phyloP scores from a whole-genome alignment of 2,113 vertebrate species.

The Ariopsis seemanni region DNA sequence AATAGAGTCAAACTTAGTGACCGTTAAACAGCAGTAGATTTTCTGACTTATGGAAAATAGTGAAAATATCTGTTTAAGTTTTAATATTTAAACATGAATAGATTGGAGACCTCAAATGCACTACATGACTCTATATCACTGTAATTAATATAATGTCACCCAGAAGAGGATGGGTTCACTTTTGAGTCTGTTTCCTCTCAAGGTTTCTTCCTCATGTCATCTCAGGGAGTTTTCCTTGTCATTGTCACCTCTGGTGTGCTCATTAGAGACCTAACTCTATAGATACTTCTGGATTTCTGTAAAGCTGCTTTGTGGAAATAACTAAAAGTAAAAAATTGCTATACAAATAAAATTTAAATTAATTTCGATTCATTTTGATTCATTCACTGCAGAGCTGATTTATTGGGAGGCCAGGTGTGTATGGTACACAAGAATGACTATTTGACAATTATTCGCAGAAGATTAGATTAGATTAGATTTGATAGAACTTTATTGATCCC shows the following conservation, averaged over 20 bases:
- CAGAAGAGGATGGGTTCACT: not conserved
- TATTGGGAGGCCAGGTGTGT: not conserved
- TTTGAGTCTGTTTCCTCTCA: not conserved
- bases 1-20: not conserved
- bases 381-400: not conserved
- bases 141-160: not conserved
- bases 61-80: not conserved
- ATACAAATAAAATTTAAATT: not conserved
- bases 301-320: constrained; percentile 2
- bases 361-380: not conserved
- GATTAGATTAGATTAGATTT: no score
- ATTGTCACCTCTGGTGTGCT: not conserved
- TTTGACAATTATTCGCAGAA: no score
- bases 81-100: not conserved
- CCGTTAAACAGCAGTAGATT: not conserved
- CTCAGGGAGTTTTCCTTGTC: not conserved
- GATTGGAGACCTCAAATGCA: not conserved
- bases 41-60: not conserved
- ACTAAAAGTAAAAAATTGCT: not conserved
- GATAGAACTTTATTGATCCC: no score
- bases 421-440: not conserved
- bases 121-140: not conserved
- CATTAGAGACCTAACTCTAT: not conserved
- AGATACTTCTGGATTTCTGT: not conserved
- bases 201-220: not conserved